Conservation (phyloP, 2,113 vertebrate species). For the Dicerorhinus sumatrensis region DNA sequence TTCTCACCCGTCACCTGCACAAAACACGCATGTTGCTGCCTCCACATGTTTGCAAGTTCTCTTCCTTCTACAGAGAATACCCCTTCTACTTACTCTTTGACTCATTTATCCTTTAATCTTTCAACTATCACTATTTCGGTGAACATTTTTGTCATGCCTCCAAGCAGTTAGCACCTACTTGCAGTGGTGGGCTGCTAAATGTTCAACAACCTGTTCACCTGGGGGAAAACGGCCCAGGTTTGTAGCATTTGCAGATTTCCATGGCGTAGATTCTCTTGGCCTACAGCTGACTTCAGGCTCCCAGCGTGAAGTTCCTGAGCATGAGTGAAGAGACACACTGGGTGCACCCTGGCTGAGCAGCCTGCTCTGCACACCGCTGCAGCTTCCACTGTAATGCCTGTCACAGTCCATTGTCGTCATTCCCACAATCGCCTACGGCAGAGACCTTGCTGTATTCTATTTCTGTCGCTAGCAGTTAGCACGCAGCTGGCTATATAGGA, state of each 20-base stretch:
- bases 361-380: background rate
- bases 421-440: background rate
- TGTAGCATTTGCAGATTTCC: background rate
- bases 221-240: background rate
- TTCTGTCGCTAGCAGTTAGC: background rate
- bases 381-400: background rate
- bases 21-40: too few species aligned
- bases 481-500: rapidly evolving
- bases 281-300: background rate
- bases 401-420: background rate
- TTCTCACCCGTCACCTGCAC: background rate
- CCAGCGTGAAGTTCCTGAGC: background rate
- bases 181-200: background rate
- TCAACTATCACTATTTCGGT: background rate
- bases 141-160: background rate
- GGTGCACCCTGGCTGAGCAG: background rate
- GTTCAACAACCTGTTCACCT: background rate
- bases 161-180: background rate
- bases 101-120: background rate
- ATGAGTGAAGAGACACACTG: background rate
- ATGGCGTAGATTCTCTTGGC: background rate
- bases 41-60: background rate
- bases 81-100: background rate
- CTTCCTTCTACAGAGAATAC: background rate
- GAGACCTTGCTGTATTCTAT: background rate